Evolutionary conservation across 53 echinoderm and acorn worm genomes (phyloP), one percentile per base, ranked within the genome.

Genomic region (Henricia sp.): DNA sequence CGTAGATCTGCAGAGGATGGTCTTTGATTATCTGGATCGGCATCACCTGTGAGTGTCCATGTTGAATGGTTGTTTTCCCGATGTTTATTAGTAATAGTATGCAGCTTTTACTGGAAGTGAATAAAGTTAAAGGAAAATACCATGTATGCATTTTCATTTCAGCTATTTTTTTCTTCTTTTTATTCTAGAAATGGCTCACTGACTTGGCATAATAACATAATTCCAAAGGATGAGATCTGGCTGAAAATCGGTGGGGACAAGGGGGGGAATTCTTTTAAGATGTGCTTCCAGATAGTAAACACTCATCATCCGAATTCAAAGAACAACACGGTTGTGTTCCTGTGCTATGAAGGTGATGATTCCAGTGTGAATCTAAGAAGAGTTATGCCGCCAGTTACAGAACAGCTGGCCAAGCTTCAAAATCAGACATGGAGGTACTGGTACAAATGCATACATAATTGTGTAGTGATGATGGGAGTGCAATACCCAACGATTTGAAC

Each of bases 221-320:
- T 72, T 72, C 72, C 72, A 21, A 50, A 52, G 11, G 50, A 72
- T 72, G 72, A 72, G n/a, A 72, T 72, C 34, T 72, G 72, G 72
- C 13, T 72, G 3, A 72, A 72, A 51, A 50, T 72, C 12, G 72
- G 72, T 28, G 72, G 72, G 16, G 44, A 25, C 20, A 70, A 70
- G 48, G 44, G 48, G 43, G 70, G 50, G 3, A 71, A 71, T 35
- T 71, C 71, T 9, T 71, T 71, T 17, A 71, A 71, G 48, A 71
- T 71, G 71, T 30, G 50, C 48, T 71, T 50, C 50, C 71, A 71
- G 48, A 71, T 71, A 29, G 71, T 17, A 30, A 71, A 71, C 16
- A 35, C 34, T 2, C 27, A 26, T 27, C 48, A 23, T 23, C 70
- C 70, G 4, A 70, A 70, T 29, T 70, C 70, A 26, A 26, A 41